phyloP scores from a whole-genome alignment of 2,797 vertebrate species.

The Smutsia gigantea region DNA sequence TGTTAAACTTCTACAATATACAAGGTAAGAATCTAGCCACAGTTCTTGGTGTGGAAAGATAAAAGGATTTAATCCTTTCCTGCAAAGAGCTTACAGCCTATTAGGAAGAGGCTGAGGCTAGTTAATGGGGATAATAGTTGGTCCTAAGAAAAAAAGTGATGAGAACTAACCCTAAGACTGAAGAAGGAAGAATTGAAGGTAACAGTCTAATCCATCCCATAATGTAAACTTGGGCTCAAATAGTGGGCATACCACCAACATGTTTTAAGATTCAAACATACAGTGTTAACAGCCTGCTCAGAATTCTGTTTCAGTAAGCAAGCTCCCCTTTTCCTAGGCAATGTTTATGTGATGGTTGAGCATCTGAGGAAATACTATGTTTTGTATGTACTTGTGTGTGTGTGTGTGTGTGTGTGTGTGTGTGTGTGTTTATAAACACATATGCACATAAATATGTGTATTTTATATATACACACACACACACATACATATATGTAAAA shows the following conservation, averaged over 20 bases:
- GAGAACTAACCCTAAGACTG: neutral
- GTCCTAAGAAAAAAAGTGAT: neutral
- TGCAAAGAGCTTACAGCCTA: constrained; percentile 24
- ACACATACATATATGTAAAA: neutral
- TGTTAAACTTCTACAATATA: constrained; percentile 54
- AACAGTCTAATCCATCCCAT: neutral
- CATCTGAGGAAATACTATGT: constrained; percentile 24
- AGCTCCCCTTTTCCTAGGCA: neutral
- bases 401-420: neutral
- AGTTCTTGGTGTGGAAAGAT: constrained; percentile 35
- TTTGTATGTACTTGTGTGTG: neutral
- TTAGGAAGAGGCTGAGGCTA: constrained; percentile 13
- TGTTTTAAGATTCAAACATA: constrained; percentile 44
- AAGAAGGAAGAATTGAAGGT: constrained; percentile 8
- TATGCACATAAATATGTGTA: neutral
- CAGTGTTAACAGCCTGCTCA: constrained; percentile 17
- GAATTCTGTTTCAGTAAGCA: constrained; percentile 18
- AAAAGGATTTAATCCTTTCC: constrained; percentile 44
- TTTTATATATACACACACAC: too few relatives aligned
- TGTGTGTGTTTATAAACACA: neutral
- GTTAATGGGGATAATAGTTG: constrained; percentile 49
- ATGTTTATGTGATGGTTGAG: neutral
- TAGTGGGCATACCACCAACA: neutral
- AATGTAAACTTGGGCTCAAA: constrained; percentile 16
- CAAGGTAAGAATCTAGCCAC: constrained; percentile 42